Evolutionary conservation across 2,888 invertebrate species (phyloP).

Genomic region (Erebia epiphron): DNA sequence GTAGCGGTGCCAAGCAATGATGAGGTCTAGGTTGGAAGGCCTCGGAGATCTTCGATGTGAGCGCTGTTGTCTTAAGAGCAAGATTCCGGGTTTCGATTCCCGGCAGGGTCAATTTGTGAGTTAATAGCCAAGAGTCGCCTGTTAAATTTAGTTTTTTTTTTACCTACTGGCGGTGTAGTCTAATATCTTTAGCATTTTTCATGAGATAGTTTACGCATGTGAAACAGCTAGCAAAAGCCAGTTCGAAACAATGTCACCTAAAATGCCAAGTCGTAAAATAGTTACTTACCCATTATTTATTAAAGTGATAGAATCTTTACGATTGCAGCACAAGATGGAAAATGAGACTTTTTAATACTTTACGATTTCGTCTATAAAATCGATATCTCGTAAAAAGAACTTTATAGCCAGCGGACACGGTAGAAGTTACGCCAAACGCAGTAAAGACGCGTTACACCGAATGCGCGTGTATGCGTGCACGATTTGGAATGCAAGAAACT

Average conservation of each 20-base stretch:
- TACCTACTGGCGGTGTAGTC: too few relatives aligned
- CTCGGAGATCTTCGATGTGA: too few relatives aligned
- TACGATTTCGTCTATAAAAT: constrained; percentile 34
- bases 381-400: constrained; percentile 23
- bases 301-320: constrained; percentile 17
- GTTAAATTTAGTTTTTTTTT: too few relatives aligned
- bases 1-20: too few relatives aligned
- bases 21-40: too few relatives aligned
- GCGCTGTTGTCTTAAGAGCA: too few relatives aligned
- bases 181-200: too few relatives aligned
- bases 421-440: constrained; percentile 9
- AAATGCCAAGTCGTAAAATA: constrained; percentile 11
- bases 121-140: too few relatives aligned
- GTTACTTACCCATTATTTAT: constrained; percentile 5
- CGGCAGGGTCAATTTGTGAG: too few relatives aligned
- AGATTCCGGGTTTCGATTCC: too few relatives aligned
- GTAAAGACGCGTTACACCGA: not conserved
- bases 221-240: not conserved
- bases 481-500: not conserved
- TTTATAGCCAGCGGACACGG: constrained; percentile 29
- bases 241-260: not conserved
- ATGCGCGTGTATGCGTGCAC: not conserved
- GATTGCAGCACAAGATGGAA: constrained; percentile 21
- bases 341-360: constrained; percentile 31
- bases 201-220: too few relatives aligned